Conservation (phyloP, 23 tunicate genomes). For the Halocynthia aurantium region DNA sequence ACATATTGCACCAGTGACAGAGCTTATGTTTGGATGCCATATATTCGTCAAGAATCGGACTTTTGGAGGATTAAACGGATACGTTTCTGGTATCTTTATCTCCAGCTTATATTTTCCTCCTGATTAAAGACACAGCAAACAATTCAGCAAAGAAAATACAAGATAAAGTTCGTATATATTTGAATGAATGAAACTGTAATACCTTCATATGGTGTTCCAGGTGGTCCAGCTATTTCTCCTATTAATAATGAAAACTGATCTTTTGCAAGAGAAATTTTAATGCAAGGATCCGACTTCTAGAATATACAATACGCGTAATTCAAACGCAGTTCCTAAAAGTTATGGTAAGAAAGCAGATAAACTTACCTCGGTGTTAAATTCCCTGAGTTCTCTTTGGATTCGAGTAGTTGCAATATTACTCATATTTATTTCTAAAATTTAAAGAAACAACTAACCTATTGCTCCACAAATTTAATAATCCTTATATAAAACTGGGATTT, state of each 20-base stretch:
- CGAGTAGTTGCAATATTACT: constrained; percentile 81
- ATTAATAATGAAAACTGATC: constrained; percentile 51
- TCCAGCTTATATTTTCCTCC: constrained; percentile 71
- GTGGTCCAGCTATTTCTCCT: constrained; percentile 94
- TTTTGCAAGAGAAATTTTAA: constrained; percentile 40
- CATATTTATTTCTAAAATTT: constrained; percentile 17
- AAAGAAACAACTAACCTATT: too few species aligned
- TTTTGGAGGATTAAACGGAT: constrained; percentile 98
- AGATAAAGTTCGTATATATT: background rate
- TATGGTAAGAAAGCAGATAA: background rate
- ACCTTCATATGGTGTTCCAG: constrained; percentile 95
- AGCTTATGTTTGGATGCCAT: constrained; percentile 97
- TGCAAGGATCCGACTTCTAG: constrained; percentile 29
- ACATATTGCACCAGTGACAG: constrained; percentile 98
- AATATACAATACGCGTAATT: background rate
- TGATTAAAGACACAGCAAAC: constrained; percentile 2
- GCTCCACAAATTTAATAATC: too few species aligned
- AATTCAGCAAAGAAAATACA: background rate
- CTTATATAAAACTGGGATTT: too few species aligned
- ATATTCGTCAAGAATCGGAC: constrained; percentile 76
- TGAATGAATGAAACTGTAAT: constrained; percentile 10
- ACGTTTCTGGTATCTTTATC: constrained; percentile 87
- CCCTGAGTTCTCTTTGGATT: constrained; percentile 81
- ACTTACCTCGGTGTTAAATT: constrained; percentile 66
- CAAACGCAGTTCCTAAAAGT: background rate